phyloP scores from a whole-genome alignment of 2,797 vertebrate genomes.

The Thripadectes ignobilis region DNA sequence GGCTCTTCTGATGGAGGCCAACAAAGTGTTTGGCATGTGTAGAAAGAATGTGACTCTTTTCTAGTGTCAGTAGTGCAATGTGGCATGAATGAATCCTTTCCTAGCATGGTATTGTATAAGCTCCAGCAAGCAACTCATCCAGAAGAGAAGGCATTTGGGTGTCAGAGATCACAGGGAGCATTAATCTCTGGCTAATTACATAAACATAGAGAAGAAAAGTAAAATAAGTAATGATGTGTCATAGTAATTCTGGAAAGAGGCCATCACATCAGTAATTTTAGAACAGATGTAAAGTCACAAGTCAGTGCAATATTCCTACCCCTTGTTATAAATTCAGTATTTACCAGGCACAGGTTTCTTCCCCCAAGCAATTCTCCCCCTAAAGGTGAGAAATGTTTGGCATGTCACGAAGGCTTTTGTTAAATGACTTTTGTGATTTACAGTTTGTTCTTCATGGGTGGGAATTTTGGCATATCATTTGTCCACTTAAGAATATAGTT shows the following conservation, averaged over 20 bases:
- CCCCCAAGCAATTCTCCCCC: not conserved
- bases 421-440: not conserved
- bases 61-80: not conserved
- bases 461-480: not conserved
- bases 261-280: not conserved
- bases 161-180: not conserved
- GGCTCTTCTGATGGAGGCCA: not conserved
- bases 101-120: not conserved
- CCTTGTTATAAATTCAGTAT: not conserved
- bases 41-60: constrained; percentile 1
- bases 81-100: not conserved
- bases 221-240: not conserved
- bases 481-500: not conserved
- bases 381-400: not conserved
- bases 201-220: not conserved
- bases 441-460: not conserved
- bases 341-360: not conserved
- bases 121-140: not conserved
- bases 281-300: not conserved
- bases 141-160: not conserved
- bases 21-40: not conserved
- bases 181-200: not conserved
- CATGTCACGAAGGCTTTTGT: not conserved
- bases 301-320: not conserved
- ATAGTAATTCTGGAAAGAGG: not conserved